Evolutionary conservation across 2,113 vertebrate species (phyloP).

Genomic region (Gallinago paraguaiae): DNA sequence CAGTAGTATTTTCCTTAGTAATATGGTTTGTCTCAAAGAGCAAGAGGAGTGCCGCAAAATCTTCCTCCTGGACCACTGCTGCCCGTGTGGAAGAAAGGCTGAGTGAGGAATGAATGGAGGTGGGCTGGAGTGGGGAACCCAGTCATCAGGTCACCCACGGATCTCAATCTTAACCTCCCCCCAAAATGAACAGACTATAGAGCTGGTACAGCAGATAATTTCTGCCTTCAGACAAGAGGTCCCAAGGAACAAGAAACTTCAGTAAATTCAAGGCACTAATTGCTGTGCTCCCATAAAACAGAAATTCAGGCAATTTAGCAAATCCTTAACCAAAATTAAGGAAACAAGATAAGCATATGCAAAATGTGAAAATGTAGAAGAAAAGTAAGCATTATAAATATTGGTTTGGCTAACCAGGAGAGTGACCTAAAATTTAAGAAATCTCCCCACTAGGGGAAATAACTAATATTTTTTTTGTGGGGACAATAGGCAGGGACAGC

Average conservation of each 20-base stretch:
- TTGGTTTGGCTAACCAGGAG: neutral
- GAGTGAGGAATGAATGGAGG: neutral
- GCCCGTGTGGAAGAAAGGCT: neutral
- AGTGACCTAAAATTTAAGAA: neutral
- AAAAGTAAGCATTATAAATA: neutral
- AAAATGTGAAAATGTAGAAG: neutral
- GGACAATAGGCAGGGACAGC: neutral
- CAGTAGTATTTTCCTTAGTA: neutral
- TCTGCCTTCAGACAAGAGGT: neutral
- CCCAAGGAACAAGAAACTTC: neutral
- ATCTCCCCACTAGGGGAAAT: neutral
- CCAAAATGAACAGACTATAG: neutral
- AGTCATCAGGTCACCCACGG: neutral
- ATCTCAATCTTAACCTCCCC: neutral
- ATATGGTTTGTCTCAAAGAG: neutral
- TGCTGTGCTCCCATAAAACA: neutral
- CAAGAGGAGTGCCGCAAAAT: neutral
- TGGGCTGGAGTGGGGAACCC: neutral
- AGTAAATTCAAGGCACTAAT: neutral
- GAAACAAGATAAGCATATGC: neutral
- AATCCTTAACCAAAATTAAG: neutral
- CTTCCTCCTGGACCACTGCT: neutral
- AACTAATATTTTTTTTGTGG: neutral
- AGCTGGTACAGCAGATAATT: neutral
- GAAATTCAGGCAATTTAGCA: neutral